These are phyloP conservation scores for Drosophila bocki DNA, from an alignment of 1,140 invertebrate genomes.

Conservation along the genomic window DNA sequence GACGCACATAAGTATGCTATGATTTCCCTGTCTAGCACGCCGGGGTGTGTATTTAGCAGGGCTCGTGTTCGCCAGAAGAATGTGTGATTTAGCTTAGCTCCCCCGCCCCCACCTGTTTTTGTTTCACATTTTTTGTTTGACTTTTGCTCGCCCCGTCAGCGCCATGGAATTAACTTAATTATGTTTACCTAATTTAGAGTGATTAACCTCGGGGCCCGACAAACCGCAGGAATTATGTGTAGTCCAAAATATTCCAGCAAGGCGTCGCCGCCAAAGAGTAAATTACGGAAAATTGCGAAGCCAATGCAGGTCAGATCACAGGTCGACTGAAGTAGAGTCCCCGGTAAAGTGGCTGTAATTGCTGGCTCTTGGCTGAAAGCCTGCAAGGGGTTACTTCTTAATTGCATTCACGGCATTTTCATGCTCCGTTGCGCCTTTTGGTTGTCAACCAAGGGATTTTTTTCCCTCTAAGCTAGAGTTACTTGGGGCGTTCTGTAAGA, in stretches of 20 bases:
- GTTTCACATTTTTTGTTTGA: conserved; percentile 46
- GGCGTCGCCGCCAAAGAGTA: conserved; percentile 35
- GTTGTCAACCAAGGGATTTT: conserved; percentile 52
- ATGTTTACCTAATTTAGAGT: conserved; percentile 82
- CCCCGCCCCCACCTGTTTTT: conserved; percentile 31
- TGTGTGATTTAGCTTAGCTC: conserved; percentile 51
- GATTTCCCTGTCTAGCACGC: conserved; percentile 24
- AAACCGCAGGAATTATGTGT: conserved; percentile 61
- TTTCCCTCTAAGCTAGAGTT: conserved; percentile 15
- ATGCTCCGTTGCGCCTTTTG: conserved; percentile 66
- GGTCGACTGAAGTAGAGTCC: conserved; percentile 19
- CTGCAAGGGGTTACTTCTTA: conserved; percentile 46
- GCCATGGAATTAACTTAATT: conserved; percentile 76
- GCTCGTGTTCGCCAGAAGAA: conserved; percentile 27
- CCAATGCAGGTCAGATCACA: conserved; percentile 30
- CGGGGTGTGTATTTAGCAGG: conserved; percentile 27
- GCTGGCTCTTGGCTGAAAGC: conserved; percentile 15
- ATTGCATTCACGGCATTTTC: conserved; percentile 70
- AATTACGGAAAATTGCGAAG: conserved; percentile 38
- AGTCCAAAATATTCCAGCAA: conserved; percentile 28
- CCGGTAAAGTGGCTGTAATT: conserved; percentile 45
- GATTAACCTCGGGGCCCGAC: conserved; percentile 64
- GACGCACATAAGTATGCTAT: conserved; percentile 52
- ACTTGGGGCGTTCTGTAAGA: neutral
- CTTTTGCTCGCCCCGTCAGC: conserved; percentile 39